Base-by-base conservation (phyloP, 2,888 invertebrate species). In the Aricia artaxerxes region DNA sequence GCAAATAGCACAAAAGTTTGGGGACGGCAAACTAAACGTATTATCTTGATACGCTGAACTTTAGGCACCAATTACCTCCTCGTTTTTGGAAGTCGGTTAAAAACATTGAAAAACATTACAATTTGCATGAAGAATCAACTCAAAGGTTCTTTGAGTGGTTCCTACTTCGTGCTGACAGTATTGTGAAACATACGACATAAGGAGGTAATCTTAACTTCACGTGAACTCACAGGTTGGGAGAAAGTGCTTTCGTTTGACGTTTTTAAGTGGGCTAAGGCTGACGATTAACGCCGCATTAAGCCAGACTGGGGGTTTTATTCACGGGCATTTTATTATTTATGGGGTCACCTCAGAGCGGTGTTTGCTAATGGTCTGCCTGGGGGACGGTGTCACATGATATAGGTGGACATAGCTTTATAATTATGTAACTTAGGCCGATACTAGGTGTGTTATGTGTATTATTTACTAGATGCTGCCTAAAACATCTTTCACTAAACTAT, bases 261-360 rank as follows among this genome's bases (percentile, higher is more conserved):
- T 81, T 80, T 83, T 57, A 82, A 82, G 81, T 83, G 80, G 82
- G 80, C 79, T 78, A 79, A 78, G 84, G 81, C 84, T 85, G 86
- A 86, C 88, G 87, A 88, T 87, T 88, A 88, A 90, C 85, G 85
- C 85, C 82, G 85, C 86, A 87, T 88, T 87, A 88, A 87, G 87
- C 85, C 86, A 86, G 86, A 84, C 86, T 84, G 81, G 82, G 82
- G 85, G 83, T 87, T 86, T 86, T 85, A 87, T 87, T 86, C 87
- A 87, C 86, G 84, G 86, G 82, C 61, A 83, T 86, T 57, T 82
- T 85, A 87, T 85, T 87, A 88, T 87, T 88, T 85, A 87, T 83
- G 83, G 82, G 86, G 85, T 84, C 85, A 86, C 88, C 88, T 86
- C 85, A 82, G 80, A 86, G 82, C 85, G 84, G 85, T 85, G 84